Conservation (phyloP, 2,113 vertebrate species). For the Sisor rabdophorus region DNA sequence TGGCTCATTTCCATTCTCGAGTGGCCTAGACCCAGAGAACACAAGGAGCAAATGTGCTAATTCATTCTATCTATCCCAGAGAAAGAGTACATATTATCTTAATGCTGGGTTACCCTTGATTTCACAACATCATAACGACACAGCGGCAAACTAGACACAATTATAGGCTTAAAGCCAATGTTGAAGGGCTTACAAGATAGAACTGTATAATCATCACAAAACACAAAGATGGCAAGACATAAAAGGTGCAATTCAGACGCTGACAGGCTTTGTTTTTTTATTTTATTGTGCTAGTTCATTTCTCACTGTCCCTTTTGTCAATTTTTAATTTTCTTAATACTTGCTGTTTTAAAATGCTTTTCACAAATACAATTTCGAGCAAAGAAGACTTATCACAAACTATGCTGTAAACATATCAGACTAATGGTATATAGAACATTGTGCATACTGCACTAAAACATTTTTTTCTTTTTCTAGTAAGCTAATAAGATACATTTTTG, state of each 20-base stretch:
- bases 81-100: constrained; percentile 48
- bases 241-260: constrained; percentile 21
- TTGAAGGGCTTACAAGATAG: constrained; percentile 35
- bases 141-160: constrained; percentile 44
- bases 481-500: neutral
- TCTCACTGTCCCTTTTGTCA: constrained; percentile 22
- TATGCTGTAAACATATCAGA: neutral
- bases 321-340: constrained; percentile 28
- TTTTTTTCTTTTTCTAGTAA: neutral
- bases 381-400: neutral
- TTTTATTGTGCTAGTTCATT: constrained; percentile 40
- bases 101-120: constrained; percentile 43
- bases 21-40: constrained; percentile 50
- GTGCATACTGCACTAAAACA: neutral
- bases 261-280: constrained; percentile 24
- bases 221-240: constrained; percentile 32
- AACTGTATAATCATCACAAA: constrained; percentile 43
- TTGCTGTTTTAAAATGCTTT: neutral
- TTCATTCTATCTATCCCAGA: constrained; percentile 54
- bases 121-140: constrained; percentile 41
- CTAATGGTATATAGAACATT: neutral
- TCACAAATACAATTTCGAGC: constrained; percentile 10
- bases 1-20: constrained; percentile 58
- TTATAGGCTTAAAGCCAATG: constrained; percentile 54
- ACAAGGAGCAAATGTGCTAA: constrained; percentile 40